Evolutionary conservation across 2,888 invertebrate genomes (phyloP).

Genomic region (Hoplodrina ambigua): DNA sequence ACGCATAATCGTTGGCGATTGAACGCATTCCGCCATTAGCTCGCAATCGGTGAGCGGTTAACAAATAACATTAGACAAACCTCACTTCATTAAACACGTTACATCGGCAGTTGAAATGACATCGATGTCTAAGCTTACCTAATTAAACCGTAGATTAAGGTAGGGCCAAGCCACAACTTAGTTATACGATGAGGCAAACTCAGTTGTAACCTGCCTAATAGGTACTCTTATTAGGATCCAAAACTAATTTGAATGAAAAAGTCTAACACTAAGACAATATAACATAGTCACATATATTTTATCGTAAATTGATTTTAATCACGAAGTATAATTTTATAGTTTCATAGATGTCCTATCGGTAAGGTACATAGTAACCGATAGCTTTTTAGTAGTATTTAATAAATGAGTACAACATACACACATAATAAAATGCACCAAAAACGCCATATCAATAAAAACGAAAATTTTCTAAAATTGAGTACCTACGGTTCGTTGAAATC

Average conservation of each 20-base stretch:
- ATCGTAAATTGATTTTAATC: too few species aligned
- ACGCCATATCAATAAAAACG: too few species aligned
- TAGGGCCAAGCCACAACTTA: conserved; percentile 1
- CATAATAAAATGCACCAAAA: too few species aligned
- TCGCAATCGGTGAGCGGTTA: conserved; percentile 35
- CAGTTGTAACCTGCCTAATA: background rate
- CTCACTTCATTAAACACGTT: conserved; percentile 60
- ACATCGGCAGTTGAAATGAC: conserved; percentile 6
- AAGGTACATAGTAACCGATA: too few species aligned
- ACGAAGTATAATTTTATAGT: too few species aligned
- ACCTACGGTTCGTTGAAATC: conserved; percentile 61
- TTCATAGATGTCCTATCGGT: too few species aligned
- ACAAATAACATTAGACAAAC: conserved; percentile 59
- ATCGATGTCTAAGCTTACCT: background rate
- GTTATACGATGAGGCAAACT: background rate
- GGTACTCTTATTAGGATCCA: too few species aligned
- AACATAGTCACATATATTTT: too few species aligned
- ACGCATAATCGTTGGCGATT: conserved; percentile 70
- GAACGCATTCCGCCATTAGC: conserved; percentile 67
- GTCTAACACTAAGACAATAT: too few species aligned
- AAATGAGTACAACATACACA: too few species aligned
- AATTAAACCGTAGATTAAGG: background rate
- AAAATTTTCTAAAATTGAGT: too few species aligned
- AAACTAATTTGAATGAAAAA: background rate
- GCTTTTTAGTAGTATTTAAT: too few species aligned